Conservation (phyloP, 1,140 invertebrate genomes). For the Formica selysi region DNA sequence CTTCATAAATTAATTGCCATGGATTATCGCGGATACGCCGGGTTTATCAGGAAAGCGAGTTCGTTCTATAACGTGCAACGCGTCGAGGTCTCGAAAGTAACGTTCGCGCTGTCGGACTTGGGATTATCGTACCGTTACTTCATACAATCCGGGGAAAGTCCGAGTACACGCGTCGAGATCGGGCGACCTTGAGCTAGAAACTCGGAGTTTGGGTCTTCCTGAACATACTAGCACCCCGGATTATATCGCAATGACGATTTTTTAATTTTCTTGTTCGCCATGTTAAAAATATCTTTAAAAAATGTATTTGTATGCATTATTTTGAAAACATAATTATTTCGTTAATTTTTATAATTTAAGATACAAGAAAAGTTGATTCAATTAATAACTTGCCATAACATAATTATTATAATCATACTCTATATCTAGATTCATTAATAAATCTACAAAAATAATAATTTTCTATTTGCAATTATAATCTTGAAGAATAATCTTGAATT, state of each 20-base stretch:
- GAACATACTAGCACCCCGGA: not conserved
- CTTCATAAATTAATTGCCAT: not conserved
- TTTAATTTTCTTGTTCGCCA: not conserved
- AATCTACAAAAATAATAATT: not conserved
- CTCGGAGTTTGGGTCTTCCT: not conserved
- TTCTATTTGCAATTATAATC: not conserved
- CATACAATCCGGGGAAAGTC: slow-evolving; percentile 25
- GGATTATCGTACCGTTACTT: slow-evolving; percentile 59
- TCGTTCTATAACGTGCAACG: slow-evolving; percentile 19
- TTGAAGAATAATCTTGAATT: not conserved
- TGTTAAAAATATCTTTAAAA: not conserved
- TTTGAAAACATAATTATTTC: not conserved
- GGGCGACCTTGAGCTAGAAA: slow-evolving; percentile 42
- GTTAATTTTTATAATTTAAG: too few relatives aligned
- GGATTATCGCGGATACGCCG: not conserved
- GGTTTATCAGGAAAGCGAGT: not conserved
- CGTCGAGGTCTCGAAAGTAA: slow-evolving; percentile 37
- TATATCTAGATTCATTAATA: not conserved
- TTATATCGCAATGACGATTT: not conserved
- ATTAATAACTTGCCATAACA: not conserved
- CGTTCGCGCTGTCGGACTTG: slow-evolving; percentile 30
- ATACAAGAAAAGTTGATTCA: not conserved
- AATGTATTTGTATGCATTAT: not conserved
- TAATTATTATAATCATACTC: not conserved
- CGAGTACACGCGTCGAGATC: not conserved